Evolutionary conservation across 2,113 vertebrate species (phyloP).

Genomic region (Bombycilla garrulus): DNA sequence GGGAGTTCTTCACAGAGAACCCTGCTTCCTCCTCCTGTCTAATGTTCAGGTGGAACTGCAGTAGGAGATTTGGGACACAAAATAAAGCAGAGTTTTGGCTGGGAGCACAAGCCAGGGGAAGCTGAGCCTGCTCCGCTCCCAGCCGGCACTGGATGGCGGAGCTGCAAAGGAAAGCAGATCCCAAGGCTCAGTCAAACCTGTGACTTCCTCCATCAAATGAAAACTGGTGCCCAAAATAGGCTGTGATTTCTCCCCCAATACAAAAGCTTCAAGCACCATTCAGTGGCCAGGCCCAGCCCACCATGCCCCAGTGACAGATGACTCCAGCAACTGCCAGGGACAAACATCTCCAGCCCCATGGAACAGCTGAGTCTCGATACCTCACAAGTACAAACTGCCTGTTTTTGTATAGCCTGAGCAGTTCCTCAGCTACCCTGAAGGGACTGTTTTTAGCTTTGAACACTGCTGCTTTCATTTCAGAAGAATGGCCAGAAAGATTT

Average conservation of each 20-base stretch:
- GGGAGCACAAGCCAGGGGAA: not conserved
- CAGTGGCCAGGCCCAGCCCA: not conserved
- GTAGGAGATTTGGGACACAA: not conserved
- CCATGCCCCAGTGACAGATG: not conserved
- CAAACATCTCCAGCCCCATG: not conserved
- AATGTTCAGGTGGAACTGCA: not conserved
- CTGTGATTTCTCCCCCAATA: not conserved
- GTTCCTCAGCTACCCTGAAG: not conserved
- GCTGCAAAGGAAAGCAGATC: not conserved
- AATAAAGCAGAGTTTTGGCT: not conserved
- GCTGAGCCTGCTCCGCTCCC: not conserved
- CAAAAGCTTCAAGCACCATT: not conserved
- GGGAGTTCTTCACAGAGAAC: not conserved
- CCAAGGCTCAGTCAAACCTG: not conserved
- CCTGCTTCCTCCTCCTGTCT: not conserved
- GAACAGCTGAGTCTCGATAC: not conserved
- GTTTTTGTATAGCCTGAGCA: not conserved
- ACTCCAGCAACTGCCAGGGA: not conserved
- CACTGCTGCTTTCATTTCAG: constrained; percentile 37
- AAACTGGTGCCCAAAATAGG: not conserved
- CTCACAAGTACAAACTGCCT: not conserved
- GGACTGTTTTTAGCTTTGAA: constrained; percentile 17
- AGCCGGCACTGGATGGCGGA: accelerated
- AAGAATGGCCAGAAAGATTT: constrained; percentile 16
- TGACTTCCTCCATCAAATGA: not conserved